phyloP scores from a whole-genome alignment of 2,797 vertebrate genomes.

The Poliocrania exsul region DNA sequence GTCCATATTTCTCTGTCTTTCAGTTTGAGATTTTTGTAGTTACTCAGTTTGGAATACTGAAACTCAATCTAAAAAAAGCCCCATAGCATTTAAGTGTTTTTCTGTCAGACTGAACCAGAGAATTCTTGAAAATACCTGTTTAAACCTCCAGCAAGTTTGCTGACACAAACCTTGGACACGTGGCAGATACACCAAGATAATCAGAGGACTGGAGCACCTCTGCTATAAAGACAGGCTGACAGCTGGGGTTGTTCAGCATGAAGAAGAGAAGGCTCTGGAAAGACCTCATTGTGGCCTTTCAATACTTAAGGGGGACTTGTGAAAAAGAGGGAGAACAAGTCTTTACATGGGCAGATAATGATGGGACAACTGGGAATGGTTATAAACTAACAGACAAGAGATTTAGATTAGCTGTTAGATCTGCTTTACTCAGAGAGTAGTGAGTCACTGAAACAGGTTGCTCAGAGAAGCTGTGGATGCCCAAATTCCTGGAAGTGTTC shows the following conservation, averaged over 20 bases:
- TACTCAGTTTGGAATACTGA: neutral
- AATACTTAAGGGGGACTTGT: neutral
- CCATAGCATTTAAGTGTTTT: neutral
- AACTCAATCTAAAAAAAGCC: neutral
- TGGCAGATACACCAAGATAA: neutral
- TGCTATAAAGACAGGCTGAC: neutral
- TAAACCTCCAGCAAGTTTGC: neutral
- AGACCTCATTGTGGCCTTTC: neutral
- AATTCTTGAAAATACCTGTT: neutral
- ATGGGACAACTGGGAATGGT: neutral
- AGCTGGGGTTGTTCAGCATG: neutral
- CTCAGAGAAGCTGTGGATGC: neutral
- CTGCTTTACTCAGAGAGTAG: neutral
- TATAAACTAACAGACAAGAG: neutral
- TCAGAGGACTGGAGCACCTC: fast-evolving
- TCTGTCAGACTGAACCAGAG: neutral
- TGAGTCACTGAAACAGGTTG: neutral
- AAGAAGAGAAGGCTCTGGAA: neutral
- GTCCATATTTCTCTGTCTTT: neutral
- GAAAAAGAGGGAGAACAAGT: neutral
- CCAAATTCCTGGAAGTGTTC: neutral
- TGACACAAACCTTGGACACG: neutral
- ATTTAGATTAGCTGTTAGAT: neutral
- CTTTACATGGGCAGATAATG: neutral
- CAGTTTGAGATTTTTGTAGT: neutral